A percentile compares a stretch with the other conserved stretches of the same genome.
Conservation (phyloP, 1,140 invertebrate genomes). For the Periplaneta americana region DNA sequence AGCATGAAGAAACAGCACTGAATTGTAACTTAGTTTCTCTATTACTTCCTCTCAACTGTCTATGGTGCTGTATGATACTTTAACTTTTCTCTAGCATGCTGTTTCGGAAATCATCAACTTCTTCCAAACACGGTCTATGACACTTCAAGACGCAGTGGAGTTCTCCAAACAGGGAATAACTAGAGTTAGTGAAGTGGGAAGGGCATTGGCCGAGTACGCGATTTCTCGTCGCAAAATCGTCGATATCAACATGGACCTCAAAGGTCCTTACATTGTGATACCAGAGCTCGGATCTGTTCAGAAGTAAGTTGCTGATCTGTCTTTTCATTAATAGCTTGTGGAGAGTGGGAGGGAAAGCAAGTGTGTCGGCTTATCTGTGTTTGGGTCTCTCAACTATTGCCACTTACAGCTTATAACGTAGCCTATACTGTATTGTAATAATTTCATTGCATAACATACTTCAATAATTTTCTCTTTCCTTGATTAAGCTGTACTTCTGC, state of each 20-base stretch:
- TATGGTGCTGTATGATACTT: background rate
- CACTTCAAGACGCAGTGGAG: conserved; percentile 32
- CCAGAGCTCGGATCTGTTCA: conserved; percentile 70
- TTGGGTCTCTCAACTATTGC: too few species aligned
- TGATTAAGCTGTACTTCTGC: too few species aligned
- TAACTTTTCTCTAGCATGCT: conserved; percentile 53
- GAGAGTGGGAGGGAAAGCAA: background rate
- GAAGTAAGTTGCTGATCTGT: conserved; percentile 48
- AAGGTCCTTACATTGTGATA: conserved; percentile 71
- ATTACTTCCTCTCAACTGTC: background rate
- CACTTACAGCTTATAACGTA: too few species aligned
- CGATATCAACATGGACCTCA: conserved; percentile 68
- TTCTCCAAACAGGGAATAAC: conserved; percentile 32
- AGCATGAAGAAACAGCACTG: background rate
- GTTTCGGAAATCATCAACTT: conserved; percentile 69
- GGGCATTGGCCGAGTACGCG: conserved; percentile 32
- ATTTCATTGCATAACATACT: too few species aligned
- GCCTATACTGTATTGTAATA: too few species aligned
- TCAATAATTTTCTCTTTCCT: too few species aligned
- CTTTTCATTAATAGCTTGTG: background rate
- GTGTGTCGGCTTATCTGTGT: too few species aligned
- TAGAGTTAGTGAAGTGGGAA: background rate
- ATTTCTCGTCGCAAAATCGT: conserved; percentile 60
- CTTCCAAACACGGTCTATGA: conserved; percentile 51
- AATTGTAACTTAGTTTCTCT: background rate